Percentiles rank a stretch among this genome's conserved stretches.
Conservation (phyloP, 2,113 vertebrate genomes). For the Nothobranchius kuhntae region DNA sequence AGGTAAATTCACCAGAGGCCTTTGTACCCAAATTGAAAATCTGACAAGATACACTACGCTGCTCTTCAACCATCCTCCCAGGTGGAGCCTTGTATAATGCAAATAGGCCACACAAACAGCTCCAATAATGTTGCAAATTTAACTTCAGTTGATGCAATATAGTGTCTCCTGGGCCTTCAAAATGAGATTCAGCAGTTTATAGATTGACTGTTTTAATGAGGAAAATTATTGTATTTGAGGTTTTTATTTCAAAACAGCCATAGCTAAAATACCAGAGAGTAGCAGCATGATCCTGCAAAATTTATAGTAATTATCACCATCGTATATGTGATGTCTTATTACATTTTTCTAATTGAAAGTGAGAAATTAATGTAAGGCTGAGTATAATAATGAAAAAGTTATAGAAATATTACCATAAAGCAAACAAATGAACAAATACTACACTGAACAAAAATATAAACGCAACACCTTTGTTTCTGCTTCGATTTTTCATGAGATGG, state of each 20-base stretch:
- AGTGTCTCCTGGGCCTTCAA: conserved; percentile 8
- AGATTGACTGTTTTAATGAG: neutral
- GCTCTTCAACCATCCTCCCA: conserved; percentile 46
- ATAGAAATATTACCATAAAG: too few relatives aligned
- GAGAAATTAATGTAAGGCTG: too few relatives aligned
- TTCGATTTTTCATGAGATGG: too few relatives aligned
- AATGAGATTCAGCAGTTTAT: conserved; percentile 16
- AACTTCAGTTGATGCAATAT: neutral
- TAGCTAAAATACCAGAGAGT: too few relatives aligned
- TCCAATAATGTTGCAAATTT: conserved; percentile 20
- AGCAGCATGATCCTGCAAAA: too few relatives aligned
- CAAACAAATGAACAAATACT: too few relatives aligned
- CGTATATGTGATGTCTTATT: too few relatives aligned
- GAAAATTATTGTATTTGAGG: neutral
- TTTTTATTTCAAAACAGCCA: neutral
- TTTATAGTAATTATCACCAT: too few relatives aligned
- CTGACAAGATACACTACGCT: conserved; percentile 33
- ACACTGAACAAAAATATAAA: too few relatives aligned
- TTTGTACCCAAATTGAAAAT: conserved; percentile 49
- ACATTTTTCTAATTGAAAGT: too few relatives aligned
- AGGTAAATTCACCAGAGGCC: conserved; percentile 51
- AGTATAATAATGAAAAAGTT: too few relatives aligned
- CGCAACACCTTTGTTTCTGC: too few relatives aligned
- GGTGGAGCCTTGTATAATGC: conserved; percentile 37
- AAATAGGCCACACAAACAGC: conserved; percentile 42